These are phyloP conservation scores for Spea bombifrons DNA, from an alignment of 2,113 vertebrate genomes.

Conservation along the genomic window DNA sequence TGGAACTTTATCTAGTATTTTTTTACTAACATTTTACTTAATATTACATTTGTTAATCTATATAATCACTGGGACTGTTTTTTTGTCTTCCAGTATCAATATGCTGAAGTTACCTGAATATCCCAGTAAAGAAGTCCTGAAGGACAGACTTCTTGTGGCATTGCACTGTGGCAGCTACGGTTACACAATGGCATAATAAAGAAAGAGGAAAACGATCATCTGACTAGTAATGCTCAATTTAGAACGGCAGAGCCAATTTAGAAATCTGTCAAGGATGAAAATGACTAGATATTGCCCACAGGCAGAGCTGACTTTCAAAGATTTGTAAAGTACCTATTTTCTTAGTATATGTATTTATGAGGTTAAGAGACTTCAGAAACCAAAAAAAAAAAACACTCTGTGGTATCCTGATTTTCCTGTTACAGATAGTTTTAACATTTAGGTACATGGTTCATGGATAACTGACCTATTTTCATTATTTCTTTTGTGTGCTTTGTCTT, in stretches of 20 bases:
- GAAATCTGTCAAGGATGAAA: conserved; percentile 52
- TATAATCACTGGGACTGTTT: background rate
- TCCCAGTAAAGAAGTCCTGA: conserved; percentile 87
- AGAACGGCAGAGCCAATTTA: conserved; percentile 59
- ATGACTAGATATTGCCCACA: conserved; percentile 47
- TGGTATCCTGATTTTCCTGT: conserved; percentile 48
- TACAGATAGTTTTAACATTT: background rate
- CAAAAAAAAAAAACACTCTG: conserved; percentile 48
- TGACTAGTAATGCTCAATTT: conserved; percentile 53
- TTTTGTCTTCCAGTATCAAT: conserved; percentile 82
- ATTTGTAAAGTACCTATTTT: conserved; percentile 50
- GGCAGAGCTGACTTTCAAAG: conserved; percentile 53
- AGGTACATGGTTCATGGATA: background rate
- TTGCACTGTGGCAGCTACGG: conserved; percentile 97
- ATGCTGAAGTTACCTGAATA: conserved; percentile 99
- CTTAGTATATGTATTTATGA: conserved; percentile 46
- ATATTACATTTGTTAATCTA: no score
- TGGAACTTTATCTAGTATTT: no score
- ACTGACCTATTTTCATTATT: background rate
- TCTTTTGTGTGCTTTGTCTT: conserved; percentile 21
- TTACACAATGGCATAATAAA: conserved; percentile 90
- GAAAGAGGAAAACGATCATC: conserved; percentile 46
- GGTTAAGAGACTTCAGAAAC: conserved; percentile 52
- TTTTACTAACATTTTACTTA: no score
- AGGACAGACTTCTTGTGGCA: conserved; percentile 92